Conservation (phyloP, 2,113 vertebrate species). For the Ia io region DNA sequence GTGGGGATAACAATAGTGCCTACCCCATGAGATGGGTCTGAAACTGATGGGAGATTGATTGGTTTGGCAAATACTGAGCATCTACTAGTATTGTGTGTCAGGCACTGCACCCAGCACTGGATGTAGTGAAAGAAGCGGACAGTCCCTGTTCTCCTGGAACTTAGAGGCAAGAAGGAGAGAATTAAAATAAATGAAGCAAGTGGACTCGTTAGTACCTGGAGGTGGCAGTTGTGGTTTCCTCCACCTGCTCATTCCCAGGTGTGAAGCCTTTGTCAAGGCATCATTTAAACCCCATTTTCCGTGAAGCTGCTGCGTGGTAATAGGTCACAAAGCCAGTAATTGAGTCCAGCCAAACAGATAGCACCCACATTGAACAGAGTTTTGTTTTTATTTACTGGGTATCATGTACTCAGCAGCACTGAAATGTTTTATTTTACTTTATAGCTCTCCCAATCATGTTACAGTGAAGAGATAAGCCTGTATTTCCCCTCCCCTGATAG, state of each 20-base stretch:
- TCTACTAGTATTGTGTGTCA: not conserved
- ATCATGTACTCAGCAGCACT: not conserved
- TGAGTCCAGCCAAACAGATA: not conserved
- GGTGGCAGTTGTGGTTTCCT: fast-evolving
- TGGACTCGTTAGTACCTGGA: not conserved
- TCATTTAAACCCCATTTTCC: not conserved
- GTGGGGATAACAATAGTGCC: not conserved
- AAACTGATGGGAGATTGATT: not conserved
- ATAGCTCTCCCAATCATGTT: not conserved
- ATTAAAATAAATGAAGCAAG: not conserved
- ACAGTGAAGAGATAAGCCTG: not conserved
- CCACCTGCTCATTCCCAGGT: not conserved
- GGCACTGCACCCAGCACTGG: not conserved
- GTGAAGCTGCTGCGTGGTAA: not conserved
- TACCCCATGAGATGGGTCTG: not conserved
- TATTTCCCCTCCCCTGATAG: not conserved
- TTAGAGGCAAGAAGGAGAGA: not conserved
- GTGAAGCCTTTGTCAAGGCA: not conserved
- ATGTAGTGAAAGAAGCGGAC: not conserved
- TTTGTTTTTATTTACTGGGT: not conserved
- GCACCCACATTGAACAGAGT: not conserved
- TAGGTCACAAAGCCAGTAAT: not conserved
- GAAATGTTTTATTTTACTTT: not conserved
- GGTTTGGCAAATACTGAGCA: not conserved
- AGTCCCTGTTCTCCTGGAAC: not conserved